A percentile compares a stretch with the other conserved stretches of the same genome.
Evolutionary conservation across 1,140 invertebrate species (phyloP).

Genomic region (Brachionus rotundiformis): DNA sequence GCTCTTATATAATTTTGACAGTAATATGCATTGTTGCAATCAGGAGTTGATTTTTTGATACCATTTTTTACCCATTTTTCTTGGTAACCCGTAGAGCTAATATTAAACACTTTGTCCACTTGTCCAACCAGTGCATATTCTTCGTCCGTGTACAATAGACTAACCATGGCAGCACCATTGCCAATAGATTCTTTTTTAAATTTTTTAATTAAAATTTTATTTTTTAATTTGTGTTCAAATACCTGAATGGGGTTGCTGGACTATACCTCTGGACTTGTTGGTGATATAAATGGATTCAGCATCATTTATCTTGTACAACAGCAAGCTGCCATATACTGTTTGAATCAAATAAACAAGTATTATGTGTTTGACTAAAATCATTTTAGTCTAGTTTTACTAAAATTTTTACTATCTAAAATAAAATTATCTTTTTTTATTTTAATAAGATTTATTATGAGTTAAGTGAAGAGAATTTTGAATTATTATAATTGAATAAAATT

Average conservation of each 20-base stretch:
- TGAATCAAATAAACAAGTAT: not conserved
- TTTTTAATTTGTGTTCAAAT: too few relatives aligned
- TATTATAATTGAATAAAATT: not conserved
- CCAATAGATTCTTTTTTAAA: not conserved
- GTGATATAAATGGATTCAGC: not conserved
- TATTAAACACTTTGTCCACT: not conserved
- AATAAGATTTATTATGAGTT: too few relatives aligned
- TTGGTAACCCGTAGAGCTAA: not conserved
- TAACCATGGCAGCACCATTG: not conserved
- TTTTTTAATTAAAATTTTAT: not conserved
- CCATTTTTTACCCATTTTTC: not conserved
- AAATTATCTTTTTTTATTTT: too few relatives aligned
- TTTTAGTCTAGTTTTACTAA: not conserved
- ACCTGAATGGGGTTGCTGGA: not conserved
- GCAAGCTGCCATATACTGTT: not conserved
- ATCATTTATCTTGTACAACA: conserved; percentile 3
- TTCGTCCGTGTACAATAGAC: not conserved
- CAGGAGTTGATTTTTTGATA: not conserved
- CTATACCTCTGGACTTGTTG: not conserved
- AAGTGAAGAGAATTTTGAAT: too few relatives aligned
- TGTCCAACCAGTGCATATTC: not conserved
- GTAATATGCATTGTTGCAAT: not conserved
- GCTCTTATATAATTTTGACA: not conserved
- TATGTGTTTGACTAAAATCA: not conserved
- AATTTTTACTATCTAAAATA: conserved; percentile 1